Conservation (phyloP, 2,888 invertebrate species). For the Nebria salina region DNA sequence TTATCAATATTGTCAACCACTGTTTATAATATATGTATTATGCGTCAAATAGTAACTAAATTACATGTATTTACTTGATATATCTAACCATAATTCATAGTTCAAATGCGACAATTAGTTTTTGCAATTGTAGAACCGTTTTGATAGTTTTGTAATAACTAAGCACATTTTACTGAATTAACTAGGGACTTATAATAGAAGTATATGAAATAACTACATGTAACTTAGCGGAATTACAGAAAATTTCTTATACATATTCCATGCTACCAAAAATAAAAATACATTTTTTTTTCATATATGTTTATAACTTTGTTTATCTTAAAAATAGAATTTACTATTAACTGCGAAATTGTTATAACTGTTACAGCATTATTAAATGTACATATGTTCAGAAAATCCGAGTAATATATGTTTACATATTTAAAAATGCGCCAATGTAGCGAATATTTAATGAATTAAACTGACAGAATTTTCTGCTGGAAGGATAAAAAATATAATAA, state of each 20-base stretch:
- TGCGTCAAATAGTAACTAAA: too few relatives aligned
- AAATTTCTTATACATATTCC: not conserved
- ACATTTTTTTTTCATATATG: not conserved
- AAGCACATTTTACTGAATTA: too few relatives aligned
- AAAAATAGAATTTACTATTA: slow-evolving; percentile 28
- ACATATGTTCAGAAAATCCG: slow-evolving; percentile 20
- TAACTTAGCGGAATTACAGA: not conserved
- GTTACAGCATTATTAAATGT: slow-evolving; percentile 43
- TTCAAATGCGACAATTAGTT: too few relatives aligned
- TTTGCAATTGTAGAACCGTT: too few relatives aligned
- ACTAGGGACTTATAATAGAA: too few relatives aligned
- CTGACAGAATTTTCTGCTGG: not conserved
- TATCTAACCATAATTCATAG: too few relatives aligned
- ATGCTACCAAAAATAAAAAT: not conserved
- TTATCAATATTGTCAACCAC: too few relatives aligned
- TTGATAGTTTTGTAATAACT: too few relatives aligned
- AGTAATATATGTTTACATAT: slow-evolving; percentile 14
- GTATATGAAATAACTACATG: too few relatives aligned
- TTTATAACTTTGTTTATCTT: slow-evolving; percentile 13
- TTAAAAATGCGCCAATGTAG: slow-evolving; percentile 17
- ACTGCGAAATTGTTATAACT: slow-evolving; percentile 26
- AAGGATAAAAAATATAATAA: not conserved
- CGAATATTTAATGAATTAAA: not conserved
- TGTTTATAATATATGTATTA: too few relatives aligned
- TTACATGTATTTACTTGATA: too few relatives aligned